Evolutionary conservation across 2,113 vertebrate species (phyloP).

Genomic region (Neogobius melanostomus): DNA sequence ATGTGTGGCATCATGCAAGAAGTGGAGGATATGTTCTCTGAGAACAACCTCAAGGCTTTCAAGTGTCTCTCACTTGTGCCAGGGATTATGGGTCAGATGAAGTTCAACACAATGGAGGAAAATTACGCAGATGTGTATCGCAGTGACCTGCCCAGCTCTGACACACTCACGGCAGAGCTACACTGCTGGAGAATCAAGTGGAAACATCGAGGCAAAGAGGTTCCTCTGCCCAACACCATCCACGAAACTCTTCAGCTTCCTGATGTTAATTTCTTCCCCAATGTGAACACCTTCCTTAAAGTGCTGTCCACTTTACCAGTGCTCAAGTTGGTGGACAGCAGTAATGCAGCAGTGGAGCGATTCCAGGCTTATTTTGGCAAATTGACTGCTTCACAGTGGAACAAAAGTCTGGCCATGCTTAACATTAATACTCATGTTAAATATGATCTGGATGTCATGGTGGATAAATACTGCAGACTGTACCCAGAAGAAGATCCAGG

Average conservation of each 20-base stretch:
- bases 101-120: constrained; percentile 90
- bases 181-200: constrained; percentile 97
- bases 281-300: constrained; percentile 87
- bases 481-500: constrained; percentile 80
- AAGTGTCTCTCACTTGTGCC: constrained; percentile 90
- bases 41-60: constrained; percentile 87
- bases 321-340: constrained; percentile 82
- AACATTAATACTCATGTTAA: constrained; percentile 88
- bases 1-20: constrained; percentile 88
- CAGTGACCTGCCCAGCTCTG: constrained; percentile 87
- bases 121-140: constrained; percentile 86
- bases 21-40: constrained; percentile 89
- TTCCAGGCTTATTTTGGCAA: constrained; percentile 81
- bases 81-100: constrained; percentile 91
- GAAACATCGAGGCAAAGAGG: constrained; percentile 93
- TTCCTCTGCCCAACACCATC: constrained; percentile 88
- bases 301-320: constrained; percentile 85
- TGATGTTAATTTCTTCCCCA: constrained; percentile 92
- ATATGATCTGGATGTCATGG: constrained; percentile 92
- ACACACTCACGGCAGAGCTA: constrained; percentile 88
- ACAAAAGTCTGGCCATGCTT: constrained; percentile 84
- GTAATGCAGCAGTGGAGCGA: constrained; percentile 73
- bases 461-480: constrained; percentile 89
- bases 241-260: constrained; percentile 89
- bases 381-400: constrained; percentile 80